Conservation (phyloP, 2,888 invertebrate genomes). For the Aspidiotus rigidus region DNA sequence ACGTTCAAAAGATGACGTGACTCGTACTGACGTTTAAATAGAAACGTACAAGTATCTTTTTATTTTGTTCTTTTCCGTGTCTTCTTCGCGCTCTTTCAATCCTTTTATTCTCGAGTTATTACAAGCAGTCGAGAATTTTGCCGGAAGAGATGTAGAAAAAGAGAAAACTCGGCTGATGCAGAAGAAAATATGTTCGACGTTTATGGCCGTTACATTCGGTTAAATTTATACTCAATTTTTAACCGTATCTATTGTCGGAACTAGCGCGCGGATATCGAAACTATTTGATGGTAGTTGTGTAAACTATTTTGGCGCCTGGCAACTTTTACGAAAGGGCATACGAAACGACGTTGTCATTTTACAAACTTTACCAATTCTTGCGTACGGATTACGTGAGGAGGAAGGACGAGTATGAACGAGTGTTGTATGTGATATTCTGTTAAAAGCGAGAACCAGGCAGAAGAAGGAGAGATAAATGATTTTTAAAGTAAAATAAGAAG, state of each 20-base stretch:
- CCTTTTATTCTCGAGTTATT: too few relatives aligned
- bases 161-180: neutral
- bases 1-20: too few relatives aligned
- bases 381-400: neutral
- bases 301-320: slow-evolving; percentile 32
- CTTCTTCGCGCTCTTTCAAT: too few relatives aligned
- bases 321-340: slow-evolving; percentile 14
- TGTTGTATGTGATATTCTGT: neutral
- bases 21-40: neutral
- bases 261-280: slow-evolving; percentile 21
- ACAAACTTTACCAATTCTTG: slow-evolving; percentile 4
- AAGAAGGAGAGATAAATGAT: neutral
- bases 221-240: slow-evolving; percentile 29
- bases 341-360: neutral
- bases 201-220: slow-evolving; percentile 15
- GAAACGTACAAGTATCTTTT: neutral
- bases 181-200: slow-evolving; percentile 27
- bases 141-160: slow-evolving; percentile 6
- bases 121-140: neutral
- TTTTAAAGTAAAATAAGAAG: too few relatives aligned
- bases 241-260: slow-evolving; percentile 21
- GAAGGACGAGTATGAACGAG: neutral
- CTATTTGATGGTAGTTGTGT: slow-evolving; percentile 26
- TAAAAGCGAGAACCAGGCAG: neutral
- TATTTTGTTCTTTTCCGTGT: neutral